phyloP scores from a whole-genome alignment of 2,888 invertebrate genomes.

The Drosophila nigritarsus region DNA sequence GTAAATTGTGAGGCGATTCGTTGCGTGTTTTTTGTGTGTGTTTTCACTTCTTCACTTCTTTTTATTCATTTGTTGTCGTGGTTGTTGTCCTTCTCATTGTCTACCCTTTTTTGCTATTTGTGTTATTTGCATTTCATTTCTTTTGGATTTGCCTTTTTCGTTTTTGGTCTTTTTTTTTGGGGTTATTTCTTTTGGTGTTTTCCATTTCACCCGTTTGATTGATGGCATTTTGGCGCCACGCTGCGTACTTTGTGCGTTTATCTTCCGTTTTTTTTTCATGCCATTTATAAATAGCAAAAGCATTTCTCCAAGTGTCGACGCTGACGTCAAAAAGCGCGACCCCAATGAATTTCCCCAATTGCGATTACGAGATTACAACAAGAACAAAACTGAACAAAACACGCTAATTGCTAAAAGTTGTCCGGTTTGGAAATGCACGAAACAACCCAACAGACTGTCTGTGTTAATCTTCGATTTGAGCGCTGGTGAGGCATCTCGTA shows the following conservation, averaged over 20 bases:
- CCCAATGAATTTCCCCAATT: conserved; percentile 27
- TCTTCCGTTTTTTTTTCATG: not conserved
- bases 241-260: conserved; percentile 50
- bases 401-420: conserved; percentile 31
- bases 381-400: not conserved
- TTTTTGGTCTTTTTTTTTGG: conserved; percentile 9
- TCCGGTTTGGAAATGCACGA: not conserved
- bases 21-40: conserved; percentile 16
- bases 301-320: conserved; percentile 26
- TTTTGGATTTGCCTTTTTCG: conserved; percentile 15
- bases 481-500: not conserved
- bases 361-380: conserved; percentile 26
- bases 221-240: conserved; percentile 55
- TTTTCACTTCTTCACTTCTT: conserved; percentile 15
- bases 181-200: conserved; percentile 23
- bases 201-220: conserved; percentile 47
- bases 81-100: conserved; percentile 27
- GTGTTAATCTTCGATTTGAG: conserved; percentile 2
- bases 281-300: conserved; percentile 50
- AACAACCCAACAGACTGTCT: conserved; percentile 1
- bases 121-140: conserved; percentile 38
- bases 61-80: conserved; percentile 1
- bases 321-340: conserved; percentile 35
- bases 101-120: conserved; percentile 26
- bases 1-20: conserved; percentile 57